Conservation (phyloP, 2,113 vertebrate genomes). For the Rhabdomys dilectus region DNA sequence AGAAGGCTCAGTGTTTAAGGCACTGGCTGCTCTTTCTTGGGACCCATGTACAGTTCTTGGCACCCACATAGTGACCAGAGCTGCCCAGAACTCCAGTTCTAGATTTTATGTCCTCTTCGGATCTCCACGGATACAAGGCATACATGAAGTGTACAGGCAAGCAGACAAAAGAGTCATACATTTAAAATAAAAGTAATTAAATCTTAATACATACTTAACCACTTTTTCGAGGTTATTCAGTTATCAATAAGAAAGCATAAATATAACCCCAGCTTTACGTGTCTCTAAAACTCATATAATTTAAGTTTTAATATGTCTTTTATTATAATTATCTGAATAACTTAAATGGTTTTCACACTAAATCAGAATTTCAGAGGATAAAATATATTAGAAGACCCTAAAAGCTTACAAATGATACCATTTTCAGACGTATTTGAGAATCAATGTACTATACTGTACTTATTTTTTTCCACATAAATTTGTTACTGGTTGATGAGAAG, state of each 20-base stretch:
- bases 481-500: constrained; percentile 6
- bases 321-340: background rate
- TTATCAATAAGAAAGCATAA: constrained; percentile 21
- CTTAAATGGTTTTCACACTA: constrained; percentile 56
- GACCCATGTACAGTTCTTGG: background rate
- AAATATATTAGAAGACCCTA: background rate
- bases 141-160: background rate
- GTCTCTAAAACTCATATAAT: background rate
- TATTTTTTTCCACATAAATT: constrained; percentile 27
- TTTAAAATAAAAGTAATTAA: background rate
- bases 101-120: background rate
- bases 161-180: background rate
- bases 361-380: constrained; percentile 48
- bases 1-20: background rate
- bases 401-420: constrained; percentile 1
- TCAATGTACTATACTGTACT: background rate
- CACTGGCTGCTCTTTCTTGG: too few relatives aligned
- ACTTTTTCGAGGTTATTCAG: background rate
- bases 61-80: background rate
- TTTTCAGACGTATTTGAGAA: constrained; percentile 39
- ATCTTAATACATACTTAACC: background rate
- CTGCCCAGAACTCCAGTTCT: background rate
- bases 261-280: background rate
- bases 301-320: constrained; percentile 44
- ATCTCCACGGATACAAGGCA: background rate